A percentile compares a stretch with the other conserved stretches of the same genome.
These are phyloP conservation scores for Meteorus sp. DNA, from an alignment of 1,140 invertebrate species.

Conservation along the genomic window DNA sequence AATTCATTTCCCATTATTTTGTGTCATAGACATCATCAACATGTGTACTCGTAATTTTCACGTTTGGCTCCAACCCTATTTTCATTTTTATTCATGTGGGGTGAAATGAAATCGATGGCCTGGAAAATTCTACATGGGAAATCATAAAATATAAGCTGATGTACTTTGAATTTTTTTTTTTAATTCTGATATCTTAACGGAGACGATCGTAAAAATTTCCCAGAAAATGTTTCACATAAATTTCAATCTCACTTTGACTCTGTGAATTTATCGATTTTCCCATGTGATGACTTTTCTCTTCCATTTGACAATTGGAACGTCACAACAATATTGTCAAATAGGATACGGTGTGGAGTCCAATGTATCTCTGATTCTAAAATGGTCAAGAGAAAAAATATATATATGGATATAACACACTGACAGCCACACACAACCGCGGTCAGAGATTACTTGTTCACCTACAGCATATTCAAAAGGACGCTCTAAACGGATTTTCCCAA, in stretches of 20 bases:
- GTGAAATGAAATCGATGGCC: no score
- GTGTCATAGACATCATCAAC: conserved; percentile 7
- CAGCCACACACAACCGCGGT: background rate
- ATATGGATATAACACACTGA: background rate
- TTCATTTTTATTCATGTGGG: no score
- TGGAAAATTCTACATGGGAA: no score
- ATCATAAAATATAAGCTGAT: no score
- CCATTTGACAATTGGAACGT: conserved; percentile 28
- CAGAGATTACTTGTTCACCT: conserved; percentile 4
- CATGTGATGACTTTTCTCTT: conserved; percentile 30
- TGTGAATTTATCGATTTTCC: conserved; percentile 28
- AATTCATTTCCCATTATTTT: conserved; percentile 21
- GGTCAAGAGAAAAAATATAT: background rate
- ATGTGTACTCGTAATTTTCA: conserved; percentile 21
- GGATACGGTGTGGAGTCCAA: no score
- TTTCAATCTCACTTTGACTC: conserved; percentile 19
- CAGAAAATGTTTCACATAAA: no score
- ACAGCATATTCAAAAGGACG: background rate
- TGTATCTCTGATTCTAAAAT: no score
- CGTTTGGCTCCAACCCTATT: conserved; percentile 27
- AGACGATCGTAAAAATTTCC: no score
- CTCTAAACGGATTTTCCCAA: conserved; percentile 52
- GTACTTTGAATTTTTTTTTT: no score
- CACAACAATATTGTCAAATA: no score
- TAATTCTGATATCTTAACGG: no score